Conservation (phyloP, 2,888 invertebrate species). For the Amiota mariae region DNA sequence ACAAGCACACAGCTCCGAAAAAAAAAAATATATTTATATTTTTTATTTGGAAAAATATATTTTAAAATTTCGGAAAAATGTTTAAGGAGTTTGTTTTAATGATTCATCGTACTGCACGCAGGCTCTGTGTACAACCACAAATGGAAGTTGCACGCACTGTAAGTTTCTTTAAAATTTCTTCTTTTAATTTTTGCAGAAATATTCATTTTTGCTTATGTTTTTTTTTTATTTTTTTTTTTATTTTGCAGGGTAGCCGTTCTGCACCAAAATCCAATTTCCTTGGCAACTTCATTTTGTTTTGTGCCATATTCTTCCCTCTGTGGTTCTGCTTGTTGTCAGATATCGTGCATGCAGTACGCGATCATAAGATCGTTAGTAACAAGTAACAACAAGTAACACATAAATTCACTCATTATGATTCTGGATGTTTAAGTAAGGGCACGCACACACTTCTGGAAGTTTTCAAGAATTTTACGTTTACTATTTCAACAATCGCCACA, state of each 20-base stretch:
- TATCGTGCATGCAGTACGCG: slow-evolving; percentile 47
- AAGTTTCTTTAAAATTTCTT: neutral
- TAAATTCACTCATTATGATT: no score
- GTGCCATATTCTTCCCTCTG: slow-evolving; percentile 59
- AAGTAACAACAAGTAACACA: neutral
- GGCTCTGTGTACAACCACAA: slow-evolving; percentile 28
- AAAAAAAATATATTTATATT: neutral
- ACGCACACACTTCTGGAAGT: no score
- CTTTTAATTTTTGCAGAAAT: no score
- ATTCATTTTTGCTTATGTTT: no score
- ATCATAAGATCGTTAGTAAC: slow-evolving; percentile 35
- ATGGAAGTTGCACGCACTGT: slow-evolving; percentile 2
- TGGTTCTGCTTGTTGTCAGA: slow-evolving; percentile 60
- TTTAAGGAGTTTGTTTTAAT: slow-evolving; percentile 52
- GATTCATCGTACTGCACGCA: slow-evolving; percentile 46
- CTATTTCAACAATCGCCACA: no score
- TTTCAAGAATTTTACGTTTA: no score
- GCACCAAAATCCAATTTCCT: no score
- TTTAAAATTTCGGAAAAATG: slow-evolving; percentile 40
- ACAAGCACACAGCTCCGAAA: neutral
- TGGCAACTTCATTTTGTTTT: slow-evolving; percentile 56
- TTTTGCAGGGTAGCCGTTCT: no score
- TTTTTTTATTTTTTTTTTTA: no score
- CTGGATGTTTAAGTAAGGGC: no score
- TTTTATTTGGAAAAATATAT: neutral